A percentile compares a stretch with the other conserved stretches of the same genome.
Conservation (phyloP, 2,797 vertebrate species). For the Pachyuromys duprasi region DNA sequence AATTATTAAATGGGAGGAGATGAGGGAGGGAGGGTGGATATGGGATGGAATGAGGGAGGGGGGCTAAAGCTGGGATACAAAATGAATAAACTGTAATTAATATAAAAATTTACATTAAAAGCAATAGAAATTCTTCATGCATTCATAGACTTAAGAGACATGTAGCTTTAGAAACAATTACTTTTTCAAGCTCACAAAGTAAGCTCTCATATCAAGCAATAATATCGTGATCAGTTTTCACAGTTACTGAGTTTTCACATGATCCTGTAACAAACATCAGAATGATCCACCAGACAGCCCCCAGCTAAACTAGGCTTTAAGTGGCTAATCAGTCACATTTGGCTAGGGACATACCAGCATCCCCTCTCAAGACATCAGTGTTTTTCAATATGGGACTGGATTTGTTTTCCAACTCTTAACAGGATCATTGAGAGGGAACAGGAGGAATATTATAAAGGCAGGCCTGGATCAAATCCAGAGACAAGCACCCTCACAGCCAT, state of each 20-base stretch:
- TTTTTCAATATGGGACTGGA: conserved; percentile 83
- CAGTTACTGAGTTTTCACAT: conserved; percentile 80
- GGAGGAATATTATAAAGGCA: conserved; percentile 87
- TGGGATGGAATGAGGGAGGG: no score
- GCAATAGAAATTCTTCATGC: background rate
- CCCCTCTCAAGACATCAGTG: conserved; percentile 83
- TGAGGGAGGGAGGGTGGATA: no score
- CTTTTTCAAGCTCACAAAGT: conserved; percentile 2
- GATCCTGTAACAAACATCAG: conserved; percentile 60
- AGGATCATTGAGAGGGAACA: conserved; percentile 88
- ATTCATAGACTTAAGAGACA: conserved; percentile 16
- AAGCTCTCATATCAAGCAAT: background rate
- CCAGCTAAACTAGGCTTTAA: background rate
- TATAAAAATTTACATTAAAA: no score
- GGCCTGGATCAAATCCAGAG: conserved; percentile 88
- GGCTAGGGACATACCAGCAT: conserved; percentile 1
- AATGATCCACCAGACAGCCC: background rate
- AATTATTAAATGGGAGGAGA: background rate
- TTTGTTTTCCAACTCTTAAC: conserved; percentile 91
- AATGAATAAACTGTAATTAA: no score
- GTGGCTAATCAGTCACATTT: background rate
- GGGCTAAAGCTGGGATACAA: no score
- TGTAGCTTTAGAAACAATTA: conserved; percentile 32
- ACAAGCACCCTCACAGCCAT: conserved; percentile 86
- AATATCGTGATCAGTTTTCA: conserved; percentile 57